phyloP scores from a whole-genome alignment of 2,113 vertebrate species.

The Indri indri region DNA sequence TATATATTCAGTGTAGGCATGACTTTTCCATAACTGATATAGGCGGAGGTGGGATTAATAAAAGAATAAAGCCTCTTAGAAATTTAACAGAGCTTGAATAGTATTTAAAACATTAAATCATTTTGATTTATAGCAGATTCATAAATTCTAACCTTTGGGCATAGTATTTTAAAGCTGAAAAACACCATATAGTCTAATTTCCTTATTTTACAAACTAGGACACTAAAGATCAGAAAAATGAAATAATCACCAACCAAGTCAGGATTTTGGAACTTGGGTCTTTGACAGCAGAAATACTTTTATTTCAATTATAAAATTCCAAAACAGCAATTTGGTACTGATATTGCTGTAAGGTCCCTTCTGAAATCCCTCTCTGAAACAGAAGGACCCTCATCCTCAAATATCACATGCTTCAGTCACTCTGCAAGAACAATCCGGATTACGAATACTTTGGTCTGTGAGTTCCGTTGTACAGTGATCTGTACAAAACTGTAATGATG shows the following conservation, averaged over 20 bases:
- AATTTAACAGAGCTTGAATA: neutral
- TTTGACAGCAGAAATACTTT: neutral
- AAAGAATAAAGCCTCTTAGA: neutral
- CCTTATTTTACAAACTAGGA: neutral
- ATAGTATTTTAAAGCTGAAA: conserved; percentile 7
- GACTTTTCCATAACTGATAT: conserved; percentile 7
- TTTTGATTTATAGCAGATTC: neutral
- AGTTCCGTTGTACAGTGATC: neutral
- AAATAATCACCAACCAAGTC: neutral
- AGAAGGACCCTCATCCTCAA: neutral
- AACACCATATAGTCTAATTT: neutral
- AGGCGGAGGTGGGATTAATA: neutral
- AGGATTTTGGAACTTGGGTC: neutral
- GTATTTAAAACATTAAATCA: conserved; percentile 14
- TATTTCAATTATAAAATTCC: neutral
- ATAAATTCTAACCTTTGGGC: neutral
- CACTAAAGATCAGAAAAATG: neutral
- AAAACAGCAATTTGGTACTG: neutral
- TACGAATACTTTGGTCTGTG: neutral
- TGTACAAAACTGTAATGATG: neutral
- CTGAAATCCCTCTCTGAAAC: neutral
- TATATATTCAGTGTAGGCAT: neutral
- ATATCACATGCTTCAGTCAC: neutral
- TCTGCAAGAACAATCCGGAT: neutral
- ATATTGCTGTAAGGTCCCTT: neutral